Base-by-base conservation (phyloP, 2,797 vertebrate genomes). In the Crenuchus spilurus region DNA sequence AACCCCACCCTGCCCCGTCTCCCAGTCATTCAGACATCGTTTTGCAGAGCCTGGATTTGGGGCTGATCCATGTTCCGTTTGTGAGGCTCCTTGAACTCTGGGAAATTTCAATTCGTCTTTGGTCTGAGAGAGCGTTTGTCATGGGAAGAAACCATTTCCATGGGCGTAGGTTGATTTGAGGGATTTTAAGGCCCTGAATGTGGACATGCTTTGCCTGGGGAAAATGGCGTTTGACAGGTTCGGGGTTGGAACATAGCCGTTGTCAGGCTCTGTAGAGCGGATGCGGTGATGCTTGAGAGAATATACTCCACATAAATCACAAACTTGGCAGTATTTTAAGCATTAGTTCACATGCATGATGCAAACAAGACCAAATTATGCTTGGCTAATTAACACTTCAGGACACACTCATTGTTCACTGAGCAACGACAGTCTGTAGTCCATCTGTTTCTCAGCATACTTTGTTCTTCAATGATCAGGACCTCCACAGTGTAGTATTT, bases 61-160 rank as follows among this genome's bases (percentile, higher is more conserved):
- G 70, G 63, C 57, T 79, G 22, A 52, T 74, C 72, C 64, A 54
- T 44, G 54, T 74, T 78, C 48, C 48, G 13, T 48, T 69, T 65
- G 54, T 62, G 58, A 77, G 73, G 61, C 66, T 72, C 57, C 61
- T 60, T 44, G 39, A 74, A 58, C 73, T 75, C 58, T 70, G 66
- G 55, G 69, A 74, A 76, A 72, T 64, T 63, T 73, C 42, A 76
- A 74, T 80, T 68, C 69, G 39, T 69, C 39, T 51, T 70, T 54
- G 60, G 64, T 65, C 26, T 7, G 11, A 28, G 61, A 68, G 54
- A 65, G 28, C 46, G 31, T 72, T 74, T 65, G 39, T 68, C 14
- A 64, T 78, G 55, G 46, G 30, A 74, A 71, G 41, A 70, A 52
- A 60, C 39, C 18, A 52, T 80, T 77, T 64, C 31, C 42, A 66